Evolutionary conservation across 2,888 invertebrate genomes (phyloP).

Genomic region (Prosapia bicincta): DNA sequence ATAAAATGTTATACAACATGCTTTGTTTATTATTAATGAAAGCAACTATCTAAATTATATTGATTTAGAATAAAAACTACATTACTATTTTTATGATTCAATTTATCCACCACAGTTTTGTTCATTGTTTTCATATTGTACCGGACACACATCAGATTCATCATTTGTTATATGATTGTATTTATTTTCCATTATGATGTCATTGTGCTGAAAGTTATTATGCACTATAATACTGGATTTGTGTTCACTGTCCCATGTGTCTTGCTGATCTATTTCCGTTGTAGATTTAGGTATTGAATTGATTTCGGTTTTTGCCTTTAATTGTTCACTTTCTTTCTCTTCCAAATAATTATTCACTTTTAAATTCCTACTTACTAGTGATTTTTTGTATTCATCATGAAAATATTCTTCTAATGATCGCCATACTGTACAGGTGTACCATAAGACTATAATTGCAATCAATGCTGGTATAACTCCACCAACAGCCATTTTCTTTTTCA

Average conservation of each 20-base stretch:
- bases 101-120: not conserved
- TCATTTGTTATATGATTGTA: not conserved
- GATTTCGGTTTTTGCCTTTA: not conserved
- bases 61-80: too few relatives aligned
- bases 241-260: not conserved
- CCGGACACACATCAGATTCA: not conserved
- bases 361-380: not conserved
- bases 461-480: slow-evolving; percentile 55
- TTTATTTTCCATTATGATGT: not conserved
- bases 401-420: slow-evolving; percentile 72
- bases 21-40: too few relatives aligned
- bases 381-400: slow-evolving; percentile 61
- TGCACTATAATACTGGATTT: slow-evolving; percentile 40
- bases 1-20: too few relatives aligned
- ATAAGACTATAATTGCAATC: slow-evolving; percentile 63
- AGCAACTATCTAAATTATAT: too few relatives aligned
- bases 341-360: not conserved
- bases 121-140: not conserved
- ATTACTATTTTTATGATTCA: too few relatives aligned
- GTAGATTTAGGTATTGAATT: not conserved
- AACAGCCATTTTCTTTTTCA: slow-evolving; percentile 60
- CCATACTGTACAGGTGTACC: slow-evolving; percentile 69
- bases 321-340: not conserved
- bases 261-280: not conserved
- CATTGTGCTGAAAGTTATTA: not conserved